Base-by-base conservation (phyloP, 2,888 invertebrate species). In the Eupeodes latifasciatus region DNA sequence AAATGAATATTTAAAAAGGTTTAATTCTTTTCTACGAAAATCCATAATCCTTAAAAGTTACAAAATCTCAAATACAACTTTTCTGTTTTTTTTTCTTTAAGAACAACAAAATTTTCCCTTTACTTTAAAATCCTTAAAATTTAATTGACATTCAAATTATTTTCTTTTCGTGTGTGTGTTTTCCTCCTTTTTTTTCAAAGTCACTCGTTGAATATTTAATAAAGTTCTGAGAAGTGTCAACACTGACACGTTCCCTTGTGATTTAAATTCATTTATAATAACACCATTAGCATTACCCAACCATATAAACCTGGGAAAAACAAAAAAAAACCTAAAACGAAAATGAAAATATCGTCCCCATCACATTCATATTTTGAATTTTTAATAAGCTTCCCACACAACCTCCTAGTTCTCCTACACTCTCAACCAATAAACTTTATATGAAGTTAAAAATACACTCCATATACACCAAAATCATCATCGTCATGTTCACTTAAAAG, bases 131-230 rank as follows among this genome's bases (percentile, higher is more conserved):
- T 14, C 19, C 36, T 4, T 5, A 16, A 55, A 53, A 36, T 51
- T 67, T n/a, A 51, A 51, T 67, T 79, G 49, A 80, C 57, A 69
- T 62, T 51, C 27, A 44, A 76, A 61, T 47, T 16, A 14, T 67
- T 51, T 27, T 27, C 4, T n/a, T 49, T 14, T 47, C 1, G 6
- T 19, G 14, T 27, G 6, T 40, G 5, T 9, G 0, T 40, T 40
- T 40, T 10, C 10, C 27, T 57, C 11, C 19, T 53, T 16, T 36
- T 47, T 55, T 14, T 27, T 49, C 27, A 44, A 64, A 53, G 27
- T 71, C 53, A 80, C 87, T 80, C 83, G 87, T 87, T 87, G 80
- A 83, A 87, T 87, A 76, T 83, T 83, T 83, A 80, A 87, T 79
- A 9, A n/a, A 80, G 53, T 83, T 62, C 67, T 49, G 53, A 75